A percentile compares a stretch with the other conserved stretches of the same genome.
Evolutionary conservation across 2,888 invertebrate species (phyloP).

Genomic region (Pomacea canaliculata): DNA sequence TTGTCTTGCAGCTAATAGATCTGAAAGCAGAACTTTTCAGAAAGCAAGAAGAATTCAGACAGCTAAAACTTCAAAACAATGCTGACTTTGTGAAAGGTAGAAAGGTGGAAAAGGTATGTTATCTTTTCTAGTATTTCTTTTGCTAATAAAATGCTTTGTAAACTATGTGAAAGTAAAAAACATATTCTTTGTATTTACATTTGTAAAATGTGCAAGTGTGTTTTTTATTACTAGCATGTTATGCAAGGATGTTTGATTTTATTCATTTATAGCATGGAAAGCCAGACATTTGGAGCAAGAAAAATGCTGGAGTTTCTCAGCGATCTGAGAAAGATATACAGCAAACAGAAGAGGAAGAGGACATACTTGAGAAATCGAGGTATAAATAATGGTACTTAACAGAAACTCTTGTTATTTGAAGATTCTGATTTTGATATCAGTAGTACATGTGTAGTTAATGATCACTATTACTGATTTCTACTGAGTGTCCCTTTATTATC

Average conservation of each 20-base stretch:
- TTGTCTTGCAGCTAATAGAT: conserved; percentile 67
- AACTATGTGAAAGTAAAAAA: too few relatives aligned
- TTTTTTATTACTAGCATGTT: background rate
- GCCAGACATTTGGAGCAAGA: conserved; percentile 58
- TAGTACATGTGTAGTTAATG: too few relatives aligned
- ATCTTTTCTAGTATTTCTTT: background rate
- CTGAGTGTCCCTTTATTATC: too few relatives aligned
- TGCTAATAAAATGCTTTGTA: too few relatives aligned
- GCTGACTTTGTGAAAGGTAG: conserved; percentile 47
- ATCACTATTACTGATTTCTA: too few relatives aligned
- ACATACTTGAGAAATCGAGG: conserved; percentile 71
- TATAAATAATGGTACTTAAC: conserved; percentile 42
- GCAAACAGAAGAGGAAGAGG: conserved; percentile 57
- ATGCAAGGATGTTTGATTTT: background rate
- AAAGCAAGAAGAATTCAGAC: conserved; percentile 84
- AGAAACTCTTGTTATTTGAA: too few relatives aligned
- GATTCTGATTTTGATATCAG: too few relatives aligned
- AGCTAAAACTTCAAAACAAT: conserved; percentile 48
- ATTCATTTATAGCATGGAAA: conserved; percentile 28
- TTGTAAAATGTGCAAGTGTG: too few relatives aligned
- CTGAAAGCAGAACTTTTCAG: conserved; percentile 89
- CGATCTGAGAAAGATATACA: conserved; percentile 69
- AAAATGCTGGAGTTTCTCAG: conserved; percentile 68
- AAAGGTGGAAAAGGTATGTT: conserved; percentile 45
- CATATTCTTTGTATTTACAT: too few relatives aligned